Base-by-base conservation (phyloP, 2,797 vertebrate genomes). In the Labroides dimidiatus region DNA sequence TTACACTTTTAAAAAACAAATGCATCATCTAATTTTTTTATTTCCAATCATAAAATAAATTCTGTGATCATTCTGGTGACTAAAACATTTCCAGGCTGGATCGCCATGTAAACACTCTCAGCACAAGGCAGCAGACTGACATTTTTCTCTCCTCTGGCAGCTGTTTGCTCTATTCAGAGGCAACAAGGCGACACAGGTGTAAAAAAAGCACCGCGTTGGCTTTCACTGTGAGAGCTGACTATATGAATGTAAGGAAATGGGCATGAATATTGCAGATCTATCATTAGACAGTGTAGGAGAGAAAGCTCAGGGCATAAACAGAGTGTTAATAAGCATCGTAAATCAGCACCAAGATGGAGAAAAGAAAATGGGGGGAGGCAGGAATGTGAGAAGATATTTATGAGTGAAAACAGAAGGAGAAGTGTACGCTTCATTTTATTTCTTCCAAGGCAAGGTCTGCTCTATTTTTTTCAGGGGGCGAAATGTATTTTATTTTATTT, bases 301-400 rank as follows among this genome's bases (percentile, higher is more conserved):
- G 72, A 83, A 74, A 69, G 91, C 91, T 91, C 72, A 79, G 63
- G 89, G 91, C 90, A 93, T 90, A 92, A 89, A 91, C 89, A 90
- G 63, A 83, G 76, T 48, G 57, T 79, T 90, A 91, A 91, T 90
- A 90, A 90, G 85, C 78, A 69, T 90, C 74, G 44, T 91, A 91
- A 90, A 92, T 91, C 91, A 90, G 67, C 53, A 58, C 42, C 68
- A 77, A 67, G 72, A 80, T 60, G 37, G 59, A 70, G 56, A 72
- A 77, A 49, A 59, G 27, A 67, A 76, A 64, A 44, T 4, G 54
- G 44, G 48, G 65, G 43, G 43, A 66, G 44, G 53, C 42, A 12
- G 47, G 20, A 53, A 27, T 4, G 44, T 56, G 62, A 69, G 55
- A 52, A 60, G 44, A 64, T 71, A 42, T 62, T 41, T 73, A 72